Conservation (phyloP, 1,140 invertebrate species). For the Drosophila burlai region DNA sequence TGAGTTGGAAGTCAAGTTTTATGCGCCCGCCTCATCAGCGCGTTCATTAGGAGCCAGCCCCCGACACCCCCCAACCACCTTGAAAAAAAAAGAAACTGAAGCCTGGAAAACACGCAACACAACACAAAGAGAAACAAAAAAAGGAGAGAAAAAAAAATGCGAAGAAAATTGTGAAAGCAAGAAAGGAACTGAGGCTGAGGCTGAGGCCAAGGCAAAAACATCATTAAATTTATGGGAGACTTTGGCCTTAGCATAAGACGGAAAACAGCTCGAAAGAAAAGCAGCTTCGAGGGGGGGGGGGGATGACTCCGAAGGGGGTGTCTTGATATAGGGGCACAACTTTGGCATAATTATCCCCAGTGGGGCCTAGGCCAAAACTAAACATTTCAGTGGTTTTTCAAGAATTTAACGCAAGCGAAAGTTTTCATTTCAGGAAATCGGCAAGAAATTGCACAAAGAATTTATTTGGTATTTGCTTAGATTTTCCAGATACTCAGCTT, state of each 20-base stretch:
- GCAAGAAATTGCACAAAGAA: not conserved
- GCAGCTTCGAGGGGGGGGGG: constrained; percentile 13
- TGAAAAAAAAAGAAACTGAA: constrained; percentile 22
- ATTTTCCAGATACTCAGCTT: not conserved
- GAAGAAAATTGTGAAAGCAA: constrained; percentile 13
- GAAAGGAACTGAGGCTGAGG: constrained; percentile 12
- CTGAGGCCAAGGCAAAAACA: constrained; percentile 53
- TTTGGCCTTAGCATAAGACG: constrained; percentile 57
- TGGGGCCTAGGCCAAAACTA: constrained; percentile 38
- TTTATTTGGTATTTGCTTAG: not conserved
- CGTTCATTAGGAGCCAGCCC: constrained; percentile 64
- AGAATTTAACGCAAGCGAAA: constrained; percentile 19
- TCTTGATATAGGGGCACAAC: constrained; percentile 29
- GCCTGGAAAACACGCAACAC: constrained; percentile 37
- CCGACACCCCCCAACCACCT: not conserved
- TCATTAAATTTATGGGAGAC: constrained; percentile 78
- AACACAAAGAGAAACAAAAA: not conserved
- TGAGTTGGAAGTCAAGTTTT: constrained; percentile 37
- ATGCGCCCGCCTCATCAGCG: constrained; percentile 72
- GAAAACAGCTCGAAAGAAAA: constrained; percentile 48
- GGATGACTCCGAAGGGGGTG: not conserved
- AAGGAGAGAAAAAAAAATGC: not conserved
- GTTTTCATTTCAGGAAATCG: not conserved
- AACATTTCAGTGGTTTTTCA: constrained; percentile 20
- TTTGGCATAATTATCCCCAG: constrained; percentile 47